Evolutionary conservation across 2,888 invertebrate species (phyloP).

Genomic region (Scaptomyza polygonia): DNA sequence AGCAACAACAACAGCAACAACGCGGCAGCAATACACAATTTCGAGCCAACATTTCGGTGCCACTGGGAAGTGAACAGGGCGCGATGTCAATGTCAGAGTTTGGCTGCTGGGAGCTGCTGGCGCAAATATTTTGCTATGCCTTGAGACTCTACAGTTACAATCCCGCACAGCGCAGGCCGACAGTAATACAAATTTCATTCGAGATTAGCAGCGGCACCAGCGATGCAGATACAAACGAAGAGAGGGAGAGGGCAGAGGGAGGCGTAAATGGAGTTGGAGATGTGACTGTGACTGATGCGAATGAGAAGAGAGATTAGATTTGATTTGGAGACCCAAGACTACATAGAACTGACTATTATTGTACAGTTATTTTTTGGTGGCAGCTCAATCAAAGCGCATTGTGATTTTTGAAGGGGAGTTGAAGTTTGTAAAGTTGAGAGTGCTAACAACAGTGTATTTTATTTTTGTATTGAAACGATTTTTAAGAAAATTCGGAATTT

Average conservation of each 20-base stretch:
- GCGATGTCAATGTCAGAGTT: conserved; percentile 70
- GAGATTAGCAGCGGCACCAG: conserved; percentile 62
- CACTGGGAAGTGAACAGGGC: conserved; percentile 71
- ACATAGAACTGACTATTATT: conserved; percentile 35
- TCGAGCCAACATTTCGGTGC: conserved; percentile 81
- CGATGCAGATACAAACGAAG: conserved; percentile 36
- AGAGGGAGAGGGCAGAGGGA: conserved; percentile 13
- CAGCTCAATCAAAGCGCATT: conserved; percentile 84
- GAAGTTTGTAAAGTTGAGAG: conserved; percentile 39
- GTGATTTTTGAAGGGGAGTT: conserved; percentile 73
- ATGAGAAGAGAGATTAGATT: conserved; percentile 50
- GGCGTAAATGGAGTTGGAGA: conserved; percentile 35
- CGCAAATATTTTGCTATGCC: conserved; percentile 83
- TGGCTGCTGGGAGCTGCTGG: conserved; percentile 82
- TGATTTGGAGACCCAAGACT: conserved; percentile 43
- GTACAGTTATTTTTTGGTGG: conserved; percentile 59
- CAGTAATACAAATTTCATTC: conserved; percentile 81
- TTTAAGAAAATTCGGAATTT: conserved; percentile 69
- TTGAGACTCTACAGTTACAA: conserved; percentile 81
- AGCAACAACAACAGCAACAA: conserved; percentile 25
- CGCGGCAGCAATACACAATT: conserved; percentile 61
- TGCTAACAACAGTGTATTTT: conserved; percentile 53
- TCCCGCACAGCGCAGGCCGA: conserved; percentile 70
- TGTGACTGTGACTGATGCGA: conserved; percentile 60
- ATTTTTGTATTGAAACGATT: conserved; percentile 60